Conservation (phyloP, 2,888 invertebrate species). For the Erannis defoliaria region DNA sequence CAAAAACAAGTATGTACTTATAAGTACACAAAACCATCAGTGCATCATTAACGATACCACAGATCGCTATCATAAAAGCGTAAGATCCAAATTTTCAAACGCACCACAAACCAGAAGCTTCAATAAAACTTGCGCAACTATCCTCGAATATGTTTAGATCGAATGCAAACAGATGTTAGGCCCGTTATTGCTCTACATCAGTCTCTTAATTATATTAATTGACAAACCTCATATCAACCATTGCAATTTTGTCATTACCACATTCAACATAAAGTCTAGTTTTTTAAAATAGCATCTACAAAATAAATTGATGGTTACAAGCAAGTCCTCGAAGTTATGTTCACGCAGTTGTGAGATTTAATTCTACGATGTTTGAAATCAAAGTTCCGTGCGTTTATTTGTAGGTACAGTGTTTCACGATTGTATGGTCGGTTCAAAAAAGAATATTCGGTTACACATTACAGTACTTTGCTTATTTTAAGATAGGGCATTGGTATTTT, state of each 20-base stretch:
- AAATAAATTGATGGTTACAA: constrained; percentile 20
- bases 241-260: constrained; percentile 34
- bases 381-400: constrained; percentile 7
- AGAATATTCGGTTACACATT: constrained; percentile 68
- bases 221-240: constrained; percentile 51
- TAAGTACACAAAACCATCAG: constrained; percentile 8
- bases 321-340: constrained; percentile 3
- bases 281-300: constrained; percentile 30
- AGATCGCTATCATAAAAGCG: constrained; percentile 44
- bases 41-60: constrained; percentile 26
- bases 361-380: constrained; percentile 15
- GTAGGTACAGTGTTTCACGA: constrained; percentile 34
- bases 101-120: constrained; percentile 51
- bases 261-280: constrained; percentile 16
- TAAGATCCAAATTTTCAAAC: constrained; percentile 37
- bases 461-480: too few relatives aligned
- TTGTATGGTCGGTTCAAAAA: constrained; percentile 48
- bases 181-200: constrained; percentile 63
- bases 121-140: constrained; percentile 64
- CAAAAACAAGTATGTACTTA: neutral
- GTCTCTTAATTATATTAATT: constrained; percentile 75
- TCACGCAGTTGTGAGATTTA: constrained; percentile 17
- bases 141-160: constrained; percentile 48
- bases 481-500: too few relatives aligned
- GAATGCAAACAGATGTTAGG: constrained; percentile 67